These are phyloP conservation scores for Tinea trinotella DNA, from an alignment of 2,888 invertebrate species.

Conservation along the genomic window DNA sequence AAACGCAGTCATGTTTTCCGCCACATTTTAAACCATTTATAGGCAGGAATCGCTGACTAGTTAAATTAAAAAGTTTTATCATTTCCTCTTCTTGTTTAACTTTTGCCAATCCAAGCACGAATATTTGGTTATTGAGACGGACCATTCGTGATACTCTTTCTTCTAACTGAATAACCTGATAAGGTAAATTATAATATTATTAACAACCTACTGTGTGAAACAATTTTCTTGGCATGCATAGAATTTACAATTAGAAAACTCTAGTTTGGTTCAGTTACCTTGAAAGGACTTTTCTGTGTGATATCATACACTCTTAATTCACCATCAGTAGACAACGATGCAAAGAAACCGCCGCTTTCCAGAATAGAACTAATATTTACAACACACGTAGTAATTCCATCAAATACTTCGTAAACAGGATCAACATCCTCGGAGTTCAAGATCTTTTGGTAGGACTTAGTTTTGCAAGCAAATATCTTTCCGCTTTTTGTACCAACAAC, in stretches of 20 bases:
- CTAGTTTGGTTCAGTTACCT: no score
- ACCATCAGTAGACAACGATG: constrained; percentile 50
- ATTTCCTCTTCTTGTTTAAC: constrained; percentile 25
- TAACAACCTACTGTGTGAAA: neutral
- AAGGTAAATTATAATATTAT: neutral
- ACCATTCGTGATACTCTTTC: constrained; percentile 39
- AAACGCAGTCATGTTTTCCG: constrained; percentile 20
- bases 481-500: constrained; percentile 50
- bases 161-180: constrained; percentile 43
- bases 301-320: constrained; percentile 51
- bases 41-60: constrained; percentile 33
- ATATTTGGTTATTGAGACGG: constrained; percentile 42
- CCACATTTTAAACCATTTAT: constrained; percentile 33
- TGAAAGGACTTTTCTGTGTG: constrained; percentile 41
- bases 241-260: no score
- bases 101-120: constrained; percentile 35
- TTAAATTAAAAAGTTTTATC: constrained; percentile 37
- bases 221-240: no score
- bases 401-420: constrained; percentile 42
- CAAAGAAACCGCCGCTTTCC: constrained; percentile 44
- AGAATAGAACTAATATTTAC: constrained; percentile 43
- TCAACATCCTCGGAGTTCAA: constrained; percentile 33
- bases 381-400: constrained; percentile 43
- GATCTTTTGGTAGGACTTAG: constrained; percentile 28
- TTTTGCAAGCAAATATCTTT: constrained; percentile 39